Conservation (phyloP, 2,113 vertebrate species). For the Murina feae region DNA sequence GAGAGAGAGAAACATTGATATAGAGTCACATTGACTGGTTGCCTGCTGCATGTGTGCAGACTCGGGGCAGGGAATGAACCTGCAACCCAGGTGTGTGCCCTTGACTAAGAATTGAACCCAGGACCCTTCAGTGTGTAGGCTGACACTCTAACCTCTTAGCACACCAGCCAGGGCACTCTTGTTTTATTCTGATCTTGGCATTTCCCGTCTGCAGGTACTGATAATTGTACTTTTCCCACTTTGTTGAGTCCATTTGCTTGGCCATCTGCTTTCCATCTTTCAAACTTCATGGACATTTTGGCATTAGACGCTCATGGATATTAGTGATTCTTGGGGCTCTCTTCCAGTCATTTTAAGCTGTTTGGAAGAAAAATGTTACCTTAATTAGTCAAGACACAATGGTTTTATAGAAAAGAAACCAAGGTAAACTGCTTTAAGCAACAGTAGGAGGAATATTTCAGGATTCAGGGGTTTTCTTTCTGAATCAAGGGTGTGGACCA, state of each 20-base stretch:
- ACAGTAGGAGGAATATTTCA: not conserved
- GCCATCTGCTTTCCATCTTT: not conserved
- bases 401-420: not conserved
- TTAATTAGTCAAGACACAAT: not conserved
- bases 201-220: not conserved
- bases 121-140: no score
- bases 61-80: no score
- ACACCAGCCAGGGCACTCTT: not conserved
- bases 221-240: not conserved
- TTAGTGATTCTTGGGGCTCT: not conserved
- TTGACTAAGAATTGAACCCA: no score
- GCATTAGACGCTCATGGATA: not conserved
- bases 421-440: not conserved
- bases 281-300: not conserved
- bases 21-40: no score
- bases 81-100: no score
- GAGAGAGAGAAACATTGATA: no score
- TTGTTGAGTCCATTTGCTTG: not conserved
- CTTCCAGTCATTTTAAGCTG: not conserved
- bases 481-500: not conserved
- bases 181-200: not conserved
- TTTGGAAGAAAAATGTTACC: not conserved
- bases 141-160: no score
- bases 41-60: no score
- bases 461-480: not conserved